These are phyloP conservation scores for Tarsius wallacei DNA, from an alignment of 2,797 vertebrate genomes.

Conservation along the genomic window DNA sequence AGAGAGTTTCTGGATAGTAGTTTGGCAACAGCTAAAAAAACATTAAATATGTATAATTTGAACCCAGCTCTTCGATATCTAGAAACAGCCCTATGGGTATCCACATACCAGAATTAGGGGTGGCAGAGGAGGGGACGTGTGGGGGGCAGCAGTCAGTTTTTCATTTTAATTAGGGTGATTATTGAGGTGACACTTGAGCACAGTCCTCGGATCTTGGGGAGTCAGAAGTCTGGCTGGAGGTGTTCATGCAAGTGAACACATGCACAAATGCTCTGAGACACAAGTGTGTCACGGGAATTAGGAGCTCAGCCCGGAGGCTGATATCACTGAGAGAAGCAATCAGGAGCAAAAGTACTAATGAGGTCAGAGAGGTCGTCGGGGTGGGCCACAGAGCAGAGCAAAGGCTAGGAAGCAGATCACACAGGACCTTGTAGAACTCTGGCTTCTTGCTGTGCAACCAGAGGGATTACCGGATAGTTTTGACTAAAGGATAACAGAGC, in stretches of 20 bases:
- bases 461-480: not conserved
- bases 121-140: accelerated
- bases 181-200: not conserved
- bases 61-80: not conserved
- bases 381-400: not conserved
- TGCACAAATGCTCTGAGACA: not conserved
- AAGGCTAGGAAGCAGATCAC: too few relatives aligned
- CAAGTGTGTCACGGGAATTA: not conserved
- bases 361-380: not conserved
- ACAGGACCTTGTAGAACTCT: not conserved
- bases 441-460: not conserved
- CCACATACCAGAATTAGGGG: not conserved
- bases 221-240: not conserved
- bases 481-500: not conserved
- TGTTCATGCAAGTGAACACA: not conserved
- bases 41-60: not conserved
- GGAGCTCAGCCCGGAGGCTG: not conserved
- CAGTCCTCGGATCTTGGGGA: not conserved
- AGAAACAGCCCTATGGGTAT: too few relatives aligned
- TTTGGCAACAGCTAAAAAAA: not conserved
- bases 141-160: not conserved
- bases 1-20: not conserved
- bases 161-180: not conserved
- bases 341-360: not conserved
- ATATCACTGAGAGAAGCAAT: not conserved